These are phyloP conservation scores for Siniperca obscura DNA, from an alignment of 2,797 vertebrate genomes.

Conservation along the genomic window DNA sequence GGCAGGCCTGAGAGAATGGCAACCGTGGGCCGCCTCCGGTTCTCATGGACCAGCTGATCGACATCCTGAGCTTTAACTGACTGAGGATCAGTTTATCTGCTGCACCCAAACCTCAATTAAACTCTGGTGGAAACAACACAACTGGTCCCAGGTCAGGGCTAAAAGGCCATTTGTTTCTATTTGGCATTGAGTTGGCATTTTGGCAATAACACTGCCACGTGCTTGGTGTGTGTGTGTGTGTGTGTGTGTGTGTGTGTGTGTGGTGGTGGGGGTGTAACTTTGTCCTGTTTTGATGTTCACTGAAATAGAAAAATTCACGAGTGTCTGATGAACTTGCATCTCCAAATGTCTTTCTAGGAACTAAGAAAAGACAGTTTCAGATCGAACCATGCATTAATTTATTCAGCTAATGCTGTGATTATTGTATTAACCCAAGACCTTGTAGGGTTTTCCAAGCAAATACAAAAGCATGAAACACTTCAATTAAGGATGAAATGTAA, in stretches of 20 bases:
- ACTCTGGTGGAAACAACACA: not conserved
- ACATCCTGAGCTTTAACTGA: conserved; percentile 24
- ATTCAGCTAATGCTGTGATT: not conserved
- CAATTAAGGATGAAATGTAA: not conserved
- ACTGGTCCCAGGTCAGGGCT: conserved; percentile 31
- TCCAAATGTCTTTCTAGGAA: conserved; percentile 39
- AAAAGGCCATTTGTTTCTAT: not conserved
- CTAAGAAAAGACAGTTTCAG: not conserved
- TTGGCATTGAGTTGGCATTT: conserved; percentile 1
- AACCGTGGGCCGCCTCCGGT: conserved; percentile 43
- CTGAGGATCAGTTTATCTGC: conserved; percentile 30
- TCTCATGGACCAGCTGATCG: conserved; percentile 61
- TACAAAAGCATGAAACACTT: not conserved
- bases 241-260: conserved; percentile 9
- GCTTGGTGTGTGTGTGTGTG: conserved; percentile 18
- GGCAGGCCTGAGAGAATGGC: conserved; percentile 78
- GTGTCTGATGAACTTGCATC: not conserved
- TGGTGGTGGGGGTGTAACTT: not conserved
- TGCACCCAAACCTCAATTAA: not conserved
- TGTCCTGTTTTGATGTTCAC: conserved; percentile 24
- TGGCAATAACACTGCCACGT: conserved; percentile 35
- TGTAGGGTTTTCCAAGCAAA: not conserved
- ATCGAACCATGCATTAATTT: not conserved
- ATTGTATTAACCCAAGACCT: not conserved
- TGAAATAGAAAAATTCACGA: conserved; percentile 1